Evolutionary conservation across 2,797 vertebrate species (phyloP).

Genomic region (Danio jaintianensis): DNA sequence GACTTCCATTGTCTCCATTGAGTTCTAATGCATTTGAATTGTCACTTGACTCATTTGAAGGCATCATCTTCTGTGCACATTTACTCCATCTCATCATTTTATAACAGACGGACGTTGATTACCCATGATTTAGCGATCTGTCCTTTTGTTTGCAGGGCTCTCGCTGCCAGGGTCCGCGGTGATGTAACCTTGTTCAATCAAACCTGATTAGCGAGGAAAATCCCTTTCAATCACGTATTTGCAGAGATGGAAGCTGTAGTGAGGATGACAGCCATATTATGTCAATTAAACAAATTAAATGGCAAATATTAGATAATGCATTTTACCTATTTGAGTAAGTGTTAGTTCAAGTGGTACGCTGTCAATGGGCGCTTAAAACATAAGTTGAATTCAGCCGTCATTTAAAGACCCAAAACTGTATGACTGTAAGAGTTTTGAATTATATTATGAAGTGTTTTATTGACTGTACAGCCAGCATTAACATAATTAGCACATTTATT

Average conservation of each 20-base stretch:
- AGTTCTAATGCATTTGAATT: slow-evolving; percentile 13
- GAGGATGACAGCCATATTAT: slow-evolving; percentile 30
- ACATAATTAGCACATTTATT: neutral
- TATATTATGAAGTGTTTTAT: neutral
- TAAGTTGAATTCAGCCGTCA: neutral
- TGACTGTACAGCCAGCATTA: neutral
- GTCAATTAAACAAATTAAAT: slow-evolving; percentile 54
- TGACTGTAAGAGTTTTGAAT: neutral
- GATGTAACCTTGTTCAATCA: slow-evolving; percentile 49
- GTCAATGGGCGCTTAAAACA: neutral
- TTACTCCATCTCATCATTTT: slow-evolving; percentile 25
- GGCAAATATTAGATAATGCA: slow-evolving; percentile 46
- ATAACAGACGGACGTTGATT: neutral
- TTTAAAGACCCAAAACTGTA: no score
- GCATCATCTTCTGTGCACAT: slow-evolving; percentile 11
- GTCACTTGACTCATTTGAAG: slow-evolving; percentile 2
- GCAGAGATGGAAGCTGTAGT: slow-evolving; percentile 6
- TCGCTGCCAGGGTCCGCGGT: slow-evolving; percentile 23
- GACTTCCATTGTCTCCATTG: neutral
- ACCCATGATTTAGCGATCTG: slow-evolving; percentile 22
- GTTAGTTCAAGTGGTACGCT: slow-evolving; percentile 15
- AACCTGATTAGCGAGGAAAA: slow-evolving; percentile 44
- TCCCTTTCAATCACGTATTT: slow-evolving; percentile 27
- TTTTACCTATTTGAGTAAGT: slow-evolving; percentile 8
- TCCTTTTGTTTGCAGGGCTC: slow-evolving; percentile 4